Evolutionary conservation across 2,797 vertebrate genomes (phyloP), one percentile per base, ranked within the genome.

Genomic region (Salarias fasciatus): DNA sequence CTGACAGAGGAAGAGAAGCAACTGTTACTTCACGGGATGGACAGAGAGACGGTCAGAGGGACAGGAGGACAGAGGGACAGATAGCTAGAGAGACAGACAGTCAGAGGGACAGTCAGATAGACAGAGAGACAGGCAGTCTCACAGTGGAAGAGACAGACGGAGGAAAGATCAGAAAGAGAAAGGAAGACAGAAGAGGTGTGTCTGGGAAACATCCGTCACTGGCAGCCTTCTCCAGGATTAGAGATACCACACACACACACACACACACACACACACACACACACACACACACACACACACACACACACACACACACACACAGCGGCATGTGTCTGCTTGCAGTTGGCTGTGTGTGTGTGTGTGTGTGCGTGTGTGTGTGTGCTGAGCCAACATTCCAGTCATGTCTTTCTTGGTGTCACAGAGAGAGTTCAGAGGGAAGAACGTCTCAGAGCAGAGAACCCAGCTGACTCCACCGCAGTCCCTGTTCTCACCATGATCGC

Each of bases 341-440:
- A 67, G 60, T 42, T 2, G 3, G 65, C 80, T 87, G 83, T 80
- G 84, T 87, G 84, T 86, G 86, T 88, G 86, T 88, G 45, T 79
- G 90, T 86, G 89, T 88, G 77, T 5, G 84, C 86, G 86, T 88
- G 86, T 88, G 45, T 79, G 90, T 86, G 89, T 88, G 77, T 5
- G 36, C 49, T 58, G 69, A 78, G 72, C 77, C 76, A 63, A 83
- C 88, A 91, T 91, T 90, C 90, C 90, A 77, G 31, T 79, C 86
- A 86, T 89, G 77, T 71, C 80, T 88, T 37, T 59, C 83, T 67
- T 72, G 68, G 54, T 83, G 80, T 88, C 58, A 77, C 85, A 80
- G 81, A 77, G 79, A 49, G 70, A 84, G 75, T 60, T 24, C 0
- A 2, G 12, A 52, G 61, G 47, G 24, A 18, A 44, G 24, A n/a